These are phyloP conservation scores for Plecotus auritus DNA, from an alignment of 2,113 vertebrate species.

Conservation along the genomic window DNA sequence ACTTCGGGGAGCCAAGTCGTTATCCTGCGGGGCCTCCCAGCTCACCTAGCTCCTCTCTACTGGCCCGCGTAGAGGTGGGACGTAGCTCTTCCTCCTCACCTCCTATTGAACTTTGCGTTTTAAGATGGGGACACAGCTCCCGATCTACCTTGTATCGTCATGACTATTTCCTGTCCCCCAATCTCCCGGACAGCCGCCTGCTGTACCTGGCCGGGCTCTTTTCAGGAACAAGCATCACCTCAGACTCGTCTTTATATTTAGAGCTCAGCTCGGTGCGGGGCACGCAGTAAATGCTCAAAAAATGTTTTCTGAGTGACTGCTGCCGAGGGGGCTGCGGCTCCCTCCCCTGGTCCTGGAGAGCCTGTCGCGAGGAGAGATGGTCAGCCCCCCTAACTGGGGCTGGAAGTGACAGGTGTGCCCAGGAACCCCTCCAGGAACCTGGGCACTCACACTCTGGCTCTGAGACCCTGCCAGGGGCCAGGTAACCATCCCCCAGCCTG, in stretches of 20 bases:
- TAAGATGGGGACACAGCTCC: background rate
- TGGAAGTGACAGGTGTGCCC: background rate
- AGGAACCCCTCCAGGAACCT: background rate
- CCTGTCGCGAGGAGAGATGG: background rate
- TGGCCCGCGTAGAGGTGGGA: background rate
- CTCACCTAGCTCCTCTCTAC: background rate
- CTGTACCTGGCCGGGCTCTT: background rate
- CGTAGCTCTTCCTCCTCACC: background rate
- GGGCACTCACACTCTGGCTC: background rate
- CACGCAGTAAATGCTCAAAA: background rate
- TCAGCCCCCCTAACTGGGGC: background rate
- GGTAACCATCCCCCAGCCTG: background rate
- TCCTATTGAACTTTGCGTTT: background rate
- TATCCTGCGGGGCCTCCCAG: background rate
- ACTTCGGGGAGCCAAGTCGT: background rate
- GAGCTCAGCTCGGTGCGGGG: background rate
- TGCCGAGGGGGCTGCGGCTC: background rate
- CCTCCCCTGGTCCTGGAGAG: background rate
- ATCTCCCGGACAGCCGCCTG: background rate
- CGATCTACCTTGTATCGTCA: too few relatives aligned
- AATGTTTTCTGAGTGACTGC: background rate
- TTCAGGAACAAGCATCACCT: background rate
- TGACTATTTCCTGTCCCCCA: background rate
- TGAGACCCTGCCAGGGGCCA: background rate
- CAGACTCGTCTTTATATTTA: background rate